phyloP scores from a whole-genome alignment of 1,140 invertebrate species.

The Anagrus nilaparvatae region DNA sequence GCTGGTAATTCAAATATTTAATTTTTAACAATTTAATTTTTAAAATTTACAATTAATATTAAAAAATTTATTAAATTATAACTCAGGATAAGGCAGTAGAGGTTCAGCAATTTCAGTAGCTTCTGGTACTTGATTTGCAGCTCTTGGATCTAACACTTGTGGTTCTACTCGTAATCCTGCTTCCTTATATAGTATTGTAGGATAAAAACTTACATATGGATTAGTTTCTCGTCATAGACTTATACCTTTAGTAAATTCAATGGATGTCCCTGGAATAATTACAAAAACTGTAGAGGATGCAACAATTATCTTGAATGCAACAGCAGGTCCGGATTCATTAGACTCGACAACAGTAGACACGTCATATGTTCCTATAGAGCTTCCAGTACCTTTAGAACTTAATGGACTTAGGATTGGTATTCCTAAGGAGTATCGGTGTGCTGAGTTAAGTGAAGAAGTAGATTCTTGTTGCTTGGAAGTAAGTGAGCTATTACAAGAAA shows the following conservation, averaged over 20 bases:
- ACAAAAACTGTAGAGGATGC: conserved; percentile 70
- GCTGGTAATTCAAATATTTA: conserved; percentile 52
- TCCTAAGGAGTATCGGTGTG: conserved; percentile 75
- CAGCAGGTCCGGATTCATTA: conserved; percentile 66
- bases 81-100: conserved; percentile 85
- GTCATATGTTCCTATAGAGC: conserved; percentile 41
- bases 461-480: conserved; percentile 64
- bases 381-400: conserved; percentile 46
- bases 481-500: conserved; percentile 59
- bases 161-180: conserved; percentile 95
- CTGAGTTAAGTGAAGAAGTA: conserved; percentile 63
- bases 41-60: too few relatives aligned
- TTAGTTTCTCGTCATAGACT: conserved; percentile 84
- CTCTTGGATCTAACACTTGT: conserved; percentile 93
- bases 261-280: conserved; percentile 92
- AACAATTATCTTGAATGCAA: conserved; percentile 56
- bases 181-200: conserved; percentile 87
- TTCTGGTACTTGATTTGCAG: conserved; percentile 68
- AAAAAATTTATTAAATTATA: too few relatives aligned
- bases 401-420: conserved; percentile 67
- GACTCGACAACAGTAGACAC: conserved; percentile 76
- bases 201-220: conserved; percentile 95
- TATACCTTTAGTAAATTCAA: conserved; percentile 93
- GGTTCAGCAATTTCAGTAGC: conserved; percentile 92
- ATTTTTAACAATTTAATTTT: too few relatives aligned